Evolutionary conservation across 30 jellyfish, hydroid and myxozoan genomes (phyloP), one percentile per base, ranked within the genome.

Genomic region (Rhopilema esculentum): DNA sequence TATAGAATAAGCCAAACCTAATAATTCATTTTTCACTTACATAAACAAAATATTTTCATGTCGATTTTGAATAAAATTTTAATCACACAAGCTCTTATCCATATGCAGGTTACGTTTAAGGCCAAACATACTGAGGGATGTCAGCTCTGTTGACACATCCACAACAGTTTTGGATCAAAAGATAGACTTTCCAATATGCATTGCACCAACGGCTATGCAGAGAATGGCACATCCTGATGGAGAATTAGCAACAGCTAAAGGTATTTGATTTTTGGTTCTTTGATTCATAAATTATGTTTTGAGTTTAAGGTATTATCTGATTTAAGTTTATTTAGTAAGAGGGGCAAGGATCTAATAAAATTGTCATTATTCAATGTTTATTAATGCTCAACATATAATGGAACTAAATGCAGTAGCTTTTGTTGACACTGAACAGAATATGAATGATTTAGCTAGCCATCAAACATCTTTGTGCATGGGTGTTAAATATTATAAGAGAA

Each of bases 181-280:
- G 27, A 64, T 89, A 25, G 74, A 62, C 22, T 77, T 91, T 50
- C 99, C 99, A 69, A 86, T 95, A 26, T 89, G 97, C 66, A 50
- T 95, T 21, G 93, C 99, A 15, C 97, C 99, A 27, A 75, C 99
- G 0, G 99, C 97, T 23, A 80, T 85, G 97, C 99, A 95, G 80
- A 84, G 82, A 48, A 73, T 95, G 92, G 99, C 99, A 1, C 88
- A 95, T 81, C 91, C 97, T 31, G 97, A 79, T 33, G 99, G 97
- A 9, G 99, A 95, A 76, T 51, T 77, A 16, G 99, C 95, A 19
- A 90, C 97, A 57, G 95, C 99, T 24, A 80, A 50, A 86, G 99
- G 97, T 94, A 52, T 27, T 19, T 22, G 1, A 0, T 50, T 51
- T 28, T 81, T 25, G 66, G 49, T 61, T 24, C 27, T 24, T 7